Base-by-base conservation (phyloP, 1,140 invertebrate species). In the Drusus annulatus region DNA sequence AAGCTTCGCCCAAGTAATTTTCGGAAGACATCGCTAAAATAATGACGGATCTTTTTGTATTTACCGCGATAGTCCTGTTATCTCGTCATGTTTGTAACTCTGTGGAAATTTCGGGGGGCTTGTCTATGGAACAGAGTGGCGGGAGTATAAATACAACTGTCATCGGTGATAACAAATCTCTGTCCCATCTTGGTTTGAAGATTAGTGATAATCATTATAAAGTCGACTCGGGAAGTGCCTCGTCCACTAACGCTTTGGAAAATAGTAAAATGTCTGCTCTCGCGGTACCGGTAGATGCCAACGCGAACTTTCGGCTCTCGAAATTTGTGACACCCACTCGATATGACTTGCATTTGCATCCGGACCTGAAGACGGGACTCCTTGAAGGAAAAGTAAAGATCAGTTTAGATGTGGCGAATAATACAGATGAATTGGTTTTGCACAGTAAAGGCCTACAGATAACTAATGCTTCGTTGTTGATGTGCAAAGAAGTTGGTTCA, bases 361-460 rank as follows among this genome's bases (percentile, higher is more conserved):
- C 96, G 0, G 91, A 96, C 86, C 86, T 98, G 45, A 87, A 90
- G 23, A 89, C 88, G 10, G 94, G 93, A 10, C 92, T 89, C 15
- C 97, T 96, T 85, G 85, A 88, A 75, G 96, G 96, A 1, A 89
- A 87, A 36, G 94, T 96, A 0, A 91, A 90, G 68, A 96, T 97
- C n/a, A 87, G 91, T 16, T 85, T 97, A 54, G 87, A 92, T 62
- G 88, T 94, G 0, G 83, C 88, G 1, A 85, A 91, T 36, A 85
- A 89, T 5, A 93, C 91, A n/a, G 89, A 90, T 25, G 91, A 91
- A 83, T 90, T 98, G 45, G 88, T 92, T 5, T 88, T 97, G 5
- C 95, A 98, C 86, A 89, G 92, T 52, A 93, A 94, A 76, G 90
- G 91, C 82, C 87, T 95, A 60, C 89, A 89, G 17, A 91, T 94